phyloP scores from a whole-genome alignment of 2,113 vertebrate genomes.

The Bufo bufo region DNA sequence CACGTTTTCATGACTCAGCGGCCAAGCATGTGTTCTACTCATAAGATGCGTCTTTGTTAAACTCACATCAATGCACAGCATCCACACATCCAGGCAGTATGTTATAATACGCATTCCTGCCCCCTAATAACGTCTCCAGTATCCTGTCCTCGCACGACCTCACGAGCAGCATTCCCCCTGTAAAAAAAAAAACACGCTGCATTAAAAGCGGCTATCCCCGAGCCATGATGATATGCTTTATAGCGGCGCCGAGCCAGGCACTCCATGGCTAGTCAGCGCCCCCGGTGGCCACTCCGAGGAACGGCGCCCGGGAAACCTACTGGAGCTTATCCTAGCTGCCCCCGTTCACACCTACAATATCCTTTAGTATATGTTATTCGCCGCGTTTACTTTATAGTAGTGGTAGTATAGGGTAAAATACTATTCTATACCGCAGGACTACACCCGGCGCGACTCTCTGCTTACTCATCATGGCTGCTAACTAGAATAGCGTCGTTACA shows the following conservation, averaged over 20 bases:
- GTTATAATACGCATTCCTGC: conserved; percentile 28
- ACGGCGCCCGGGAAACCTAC: background rate
- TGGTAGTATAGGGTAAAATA: no score
- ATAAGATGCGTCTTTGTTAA: conserved; percentile 35
- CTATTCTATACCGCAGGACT: no score
- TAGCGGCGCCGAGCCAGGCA: background rate
- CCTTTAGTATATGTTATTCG: no score
- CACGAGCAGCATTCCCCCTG: conserved; percentile 36
- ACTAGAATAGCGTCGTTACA: background rate
- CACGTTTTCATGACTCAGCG: conserved; percentile 15
- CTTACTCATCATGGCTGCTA: background rate
- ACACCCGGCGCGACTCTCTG: no score
- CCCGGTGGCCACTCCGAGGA: background rate
- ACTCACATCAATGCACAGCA: background rate
- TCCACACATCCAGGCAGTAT: conserved; percentile 33
- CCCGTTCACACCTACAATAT: no score
- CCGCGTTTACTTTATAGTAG: no score
- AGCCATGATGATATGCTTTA: background rate
- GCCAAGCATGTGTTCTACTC: background rate
- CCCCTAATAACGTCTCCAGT: conserved; percentile 42
- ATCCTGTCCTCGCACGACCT: conserved; percentile 47
- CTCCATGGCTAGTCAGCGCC: background rate
- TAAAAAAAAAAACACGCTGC: conserved; percentile 23
- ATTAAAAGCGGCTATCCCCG: background rate
- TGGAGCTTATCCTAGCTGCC: background rate